These are phyloP conservation scores for Notiomystis cincta DNA, from an alignment of 2,113 vertebrate genomes.

Conservation along the genomic window DNA sequence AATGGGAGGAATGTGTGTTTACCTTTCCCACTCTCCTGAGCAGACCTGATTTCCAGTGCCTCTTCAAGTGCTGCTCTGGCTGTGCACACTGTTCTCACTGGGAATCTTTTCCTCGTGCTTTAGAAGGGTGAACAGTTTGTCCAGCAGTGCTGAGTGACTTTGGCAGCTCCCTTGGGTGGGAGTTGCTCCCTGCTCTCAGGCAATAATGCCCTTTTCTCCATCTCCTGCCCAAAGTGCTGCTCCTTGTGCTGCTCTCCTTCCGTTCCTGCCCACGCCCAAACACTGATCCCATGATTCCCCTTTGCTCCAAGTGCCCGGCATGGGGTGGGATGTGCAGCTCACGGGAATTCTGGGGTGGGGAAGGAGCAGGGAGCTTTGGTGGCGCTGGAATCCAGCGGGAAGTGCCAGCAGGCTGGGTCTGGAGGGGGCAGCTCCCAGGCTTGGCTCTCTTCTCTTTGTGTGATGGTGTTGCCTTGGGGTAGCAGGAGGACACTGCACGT, in stretches of 20 bases:
- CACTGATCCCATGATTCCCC: not conserved
- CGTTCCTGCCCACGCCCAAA: fast-evolving
- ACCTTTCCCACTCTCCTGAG: not conserved
- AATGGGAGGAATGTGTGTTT: not conserved
- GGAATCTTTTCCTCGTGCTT: not conserved
- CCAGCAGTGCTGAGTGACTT: not conserved
- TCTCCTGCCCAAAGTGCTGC: not conserved
- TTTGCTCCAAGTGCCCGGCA: not conserved
- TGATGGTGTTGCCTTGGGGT: not conserved
- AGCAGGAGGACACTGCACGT: not conserved
- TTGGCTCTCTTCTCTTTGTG: not conserved
- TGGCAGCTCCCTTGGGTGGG: not conserved
- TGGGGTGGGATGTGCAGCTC: not conserved
- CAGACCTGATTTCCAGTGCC: not conserved
- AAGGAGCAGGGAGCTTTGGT: not conserved
- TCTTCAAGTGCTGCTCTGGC: not conserved
- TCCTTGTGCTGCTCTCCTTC: not conserved
- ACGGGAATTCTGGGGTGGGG: not conserved
- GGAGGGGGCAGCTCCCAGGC: not conserved
- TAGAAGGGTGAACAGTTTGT: not conserved
- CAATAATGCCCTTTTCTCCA: not conserved
- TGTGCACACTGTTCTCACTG: not conserved
- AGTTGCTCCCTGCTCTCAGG: not conserved
- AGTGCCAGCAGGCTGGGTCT: not conserved
- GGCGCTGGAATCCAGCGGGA: not conserved